phyloP scores from a whole-genome alignment of 30 jellyfish, hydroid and myxozoan species.

The Turritopsis rubra region DNA sequence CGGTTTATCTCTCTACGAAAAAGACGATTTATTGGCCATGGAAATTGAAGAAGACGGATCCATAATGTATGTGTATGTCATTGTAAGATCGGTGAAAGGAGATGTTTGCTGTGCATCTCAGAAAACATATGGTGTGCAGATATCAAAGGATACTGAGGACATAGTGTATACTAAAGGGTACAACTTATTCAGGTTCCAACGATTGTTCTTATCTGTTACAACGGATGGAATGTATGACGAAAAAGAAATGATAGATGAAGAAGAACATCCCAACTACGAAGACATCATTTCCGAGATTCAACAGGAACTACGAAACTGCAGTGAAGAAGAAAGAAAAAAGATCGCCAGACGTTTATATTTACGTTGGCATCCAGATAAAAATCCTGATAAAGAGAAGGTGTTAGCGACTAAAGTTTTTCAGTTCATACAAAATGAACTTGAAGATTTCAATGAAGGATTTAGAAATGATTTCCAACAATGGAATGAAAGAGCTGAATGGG shows the following conservation, averaged over 20 bases:
- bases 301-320: conserved; percentile 23
- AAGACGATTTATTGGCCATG: conserved; percentile 62
- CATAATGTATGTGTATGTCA: not conserved
- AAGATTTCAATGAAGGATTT: conserved; percentile 10
- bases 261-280: conserved; percentile 16
- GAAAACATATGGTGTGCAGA: not conserved
- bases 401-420: conserved; percentile 42
- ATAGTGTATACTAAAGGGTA: not conserved
- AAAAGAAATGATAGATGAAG: not conserved
- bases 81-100: not conserved
- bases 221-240: not conserved
- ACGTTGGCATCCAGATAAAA: not conserved
- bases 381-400: conserved; percentile 41
- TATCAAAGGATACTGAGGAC: not conserved
- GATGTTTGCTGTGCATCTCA: not conserved
- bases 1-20: conserved; percentile 39
- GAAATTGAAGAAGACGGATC: conserved; percentile 29
- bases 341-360: not conserved
- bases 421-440: conserved; percentile 29
- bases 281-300: conserved; percentile 24
- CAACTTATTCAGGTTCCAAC: not conserved
- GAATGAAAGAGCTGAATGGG: not conserved
- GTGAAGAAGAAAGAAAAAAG: conserved; percentile 14
- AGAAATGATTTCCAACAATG: not conserved
- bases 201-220: not conserved